Evolutionary conservation across 2,797 vertebrate species (phyloP).

Genomic region (Zenarchopterus dispar): DNA sequence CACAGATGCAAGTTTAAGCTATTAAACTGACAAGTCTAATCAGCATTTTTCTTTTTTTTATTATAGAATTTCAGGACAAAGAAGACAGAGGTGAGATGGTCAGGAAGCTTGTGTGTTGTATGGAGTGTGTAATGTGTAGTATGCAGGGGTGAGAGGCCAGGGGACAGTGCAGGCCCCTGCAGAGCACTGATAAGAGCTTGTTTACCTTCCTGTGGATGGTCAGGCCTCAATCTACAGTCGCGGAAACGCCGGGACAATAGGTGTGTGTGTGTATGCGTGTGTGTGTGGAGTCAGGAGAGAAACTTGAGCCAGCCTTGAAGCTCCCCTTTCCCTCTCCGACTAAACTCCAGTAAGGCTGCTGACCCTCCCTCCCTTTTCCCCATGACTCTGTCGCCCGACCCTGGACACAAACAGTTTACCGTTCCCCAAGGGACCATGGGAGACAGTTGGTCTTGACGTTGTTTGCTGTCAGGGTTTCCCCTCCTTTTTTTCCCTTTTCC

Average conservation of each 20-base stretch:
- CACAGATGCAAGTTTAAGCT: slow-evolving; percentile 28
- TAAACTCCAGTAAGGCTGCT: slow-evolving; percentile 53
- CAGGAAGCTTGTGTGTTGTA: slow-evolving; percentile 60
- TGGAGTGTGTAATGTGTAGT: slow-evolving; percentile 62
- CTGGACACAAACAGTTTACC: slow-evolving; percentile 76
- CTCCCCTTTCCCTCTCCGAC: slow-evolving; percentile 61
- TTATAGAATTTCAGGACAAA: slow-evolving; percentile 40
- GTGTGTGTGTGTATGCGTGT: slow-evolving; percentile 78
- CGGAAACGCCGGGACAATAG: slow-evolving; percentile 90
- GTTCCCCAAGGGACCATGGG: slow-evolving; percentile 49
- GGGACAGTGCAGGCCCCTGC: slow-evolving; percentile 87
- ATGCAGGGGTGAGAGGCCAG: slow-evolving; percentile 79
- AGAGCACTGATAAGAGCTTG: slow-evolving; percentile 89
- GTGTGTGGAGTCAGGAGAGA: slow-evolving; percentile 63
- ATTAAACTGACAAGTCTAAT: slow-evolving; percentile 68
- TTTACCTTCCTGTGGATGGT: slow-evolving; percentile 95
- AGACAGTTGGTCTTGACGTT: slow-evolving; percentile 68
- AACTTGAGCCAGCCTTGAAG: slow-evolving; percentile 71
- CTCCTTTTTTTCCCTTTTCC: slow-evolving; percentile 2
- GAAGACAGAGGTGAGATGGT: slow-evolving; percentile 63
- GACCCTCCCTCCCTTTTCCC: slow-evolving; percentile 54
- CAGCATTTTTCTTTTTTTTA: slow-evolving; percentile 39
- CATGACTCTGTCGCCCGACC: slow-evolving; percentile 54
- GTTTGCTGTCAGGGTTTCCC: slow-evolving; percentile 61
- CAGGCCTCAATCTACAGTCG: slow-evolving; percentile 80